Evolutionary conservation across 1,140 invertebrate species (phyloP), one percentile per base, ranked within the genome.

Genomic region (Elysia chlorotica): DNA sequence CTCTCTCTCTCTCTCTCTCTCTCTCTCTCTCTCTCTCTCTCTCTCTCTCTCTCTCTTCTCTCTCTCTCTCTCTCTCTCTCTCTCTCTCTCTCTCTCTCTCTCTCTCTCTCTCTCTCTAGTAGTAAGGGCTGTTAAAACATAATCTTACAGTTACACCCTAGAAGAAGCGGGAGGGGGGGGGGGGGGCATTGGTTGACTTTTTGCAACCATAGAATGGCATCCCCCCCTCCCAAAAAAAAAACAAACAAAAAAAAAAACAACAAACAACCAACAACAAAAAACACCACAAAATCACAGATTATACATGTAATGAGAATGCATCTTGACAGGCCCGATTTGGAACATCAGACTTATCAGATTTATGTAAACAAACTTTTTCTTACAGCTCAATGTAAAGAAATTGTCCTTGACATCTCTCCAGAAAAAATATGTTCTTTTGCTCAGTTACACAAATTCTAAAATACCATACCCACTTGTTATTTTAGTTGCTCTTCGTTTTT

Each of bases 1-100:
- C 67, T 69, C 36, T 38, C 35, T 37, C 65, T 35, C 35, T n/a
- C 35, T 66, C 65, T 66, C 25, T 65, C 62, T 28, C 25, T 31
- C 25, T 31, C 30, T 31, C 62, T 65, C 6, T 65, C 41, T 48
- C 41, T 48, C 41, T 48, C 41, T 48, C 41, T 48, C 41, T 48
- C 41, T 14, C 41, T 48, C 41, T 48, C 41, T 48, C 41, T 48
- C 41, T 14, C 41, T 48, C 41, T 48, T n/a, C 41, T n/a, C n/a
- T n/a, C 41, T n/a, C 41, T 48, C 41, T 48, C 41, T 48, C 41
- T n/a, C 41, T 48, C 41, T 48, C 41, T 48, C 10, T 48, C 41
- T 48, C 41, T n/a, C 41, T 48, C 41, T n/a, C 41, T 48, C 41
- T n/a, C 41, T 48, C 41, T n/a, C 41, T 48, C 41, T n/a, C 41